phyloP scores from a whole-genome alignment of 2,888 invertebrate genomes.

The Lithosia quadra region DNA sequence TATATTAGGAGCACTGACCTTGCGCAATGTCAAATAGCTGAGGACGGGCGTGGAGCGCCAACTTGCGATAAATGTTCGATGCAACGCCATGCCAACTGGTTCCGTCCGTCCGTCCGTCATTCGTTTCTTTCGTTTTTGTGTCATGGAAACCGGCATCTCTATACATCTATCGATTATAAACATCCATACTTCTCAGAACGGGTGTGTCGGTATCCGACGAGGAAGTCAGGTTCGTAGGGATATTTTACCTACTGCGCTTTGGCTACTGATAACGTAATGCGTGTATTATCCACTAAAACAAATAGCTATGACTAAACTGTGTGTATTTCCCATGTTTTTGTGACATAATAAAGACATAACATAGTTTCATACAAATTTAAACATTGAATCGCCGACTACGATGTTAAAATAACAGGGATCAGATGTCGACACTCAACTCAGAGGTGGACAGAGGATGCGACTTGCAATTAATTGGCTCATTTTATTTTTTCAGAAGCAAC shows the following conservation, averaged over 20 bases:
- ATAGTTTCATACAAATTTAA: slow-evolving; percentile 19
- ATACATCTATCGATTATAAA: slow-evolving; percentile 49
- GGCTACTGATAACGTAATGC: slow-evolving; percentile 18
- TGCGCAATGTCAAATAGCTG: slow-evolving; percentile 86
- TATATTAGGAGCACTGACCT: slow-evolving; percentile 86
- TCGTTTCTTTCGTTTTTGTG: slow-evolving; percentile 66
- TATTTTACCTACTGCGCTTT: slow-evolving; percentile 5
- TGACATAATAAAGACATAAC: slow-evolving; percentile 50
- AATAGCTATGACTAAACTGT: slow-evolving; percentile 47
- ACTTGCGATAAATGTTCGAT: slow-evolving; percentile 65
- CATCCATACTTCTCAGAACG: slow-evolving; percentile 35
- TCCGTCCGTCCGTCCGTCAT: slow-evolving; percentile 56
- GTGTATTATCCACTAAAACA: slow-evolving; percentile 38
- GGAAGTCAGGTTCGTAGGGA: slow-evolving; percentile 35
- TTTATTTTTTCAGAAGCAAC: slow-evolving; percentile 44
- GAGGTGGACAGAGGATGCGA: background rate
- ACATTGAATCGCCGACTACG: slow-evolving; percentile 19
- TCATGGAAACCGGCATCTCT: slow-evolving; percentile 64
- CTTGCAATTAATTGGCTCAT: slow-evolving; percentile 40
- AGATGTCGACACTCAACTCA: slow-evolving; percentile 25
- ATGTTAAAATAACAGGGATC: slow-evolving; percentile 23
- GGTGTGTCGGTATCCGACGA: slow-evolving; percentile 20
- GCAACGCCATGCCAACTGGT: slow-evolving; percentile 71
- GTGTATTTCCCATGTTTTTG: slow-evolving; percentile 46
- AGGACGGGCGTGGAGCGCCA: slow-evolving; percentile 68